Conservation (phyloP, 2,888 invertebrate genomes). For the Neoascia interrupta region DNA sequence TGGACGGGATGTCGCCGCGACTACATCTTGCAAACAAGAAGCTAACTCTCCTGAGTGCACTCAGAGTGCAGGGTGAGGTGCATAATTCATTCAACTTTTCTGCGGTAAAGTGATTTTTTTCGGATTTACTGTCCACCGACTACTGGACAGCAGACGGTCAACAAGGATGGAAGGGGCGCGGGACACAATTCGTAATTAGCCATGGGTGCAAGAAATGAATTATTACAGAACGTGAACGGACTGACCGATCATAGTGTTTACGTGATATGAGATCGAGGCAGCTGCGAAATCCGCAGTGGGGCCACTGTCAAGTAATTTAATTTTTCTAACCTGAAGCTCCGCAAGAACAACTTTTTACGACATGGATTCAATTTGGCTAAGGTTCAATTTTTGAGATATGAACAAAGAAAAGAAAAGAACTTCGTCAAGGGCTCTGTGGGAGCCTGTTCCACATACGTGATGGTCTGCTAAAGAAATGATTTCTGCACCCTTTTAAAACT, state of each 20-base stretch:
- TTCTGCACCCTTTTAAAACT: no score
- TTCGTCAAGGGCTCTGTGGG: no score
- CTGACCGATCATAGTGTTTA: conserved; percentile 42
- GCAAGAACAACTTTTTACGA: no score
- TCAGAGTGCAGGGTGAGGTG: not conserved
- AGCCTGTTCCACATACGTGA: no score
- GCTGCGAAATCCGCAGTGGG: no score
- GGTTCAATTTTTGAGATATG: no score
- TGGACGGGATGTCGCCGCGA: conserved; percentile 58
- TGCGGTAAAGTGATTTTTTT: conserved; percentile 32
- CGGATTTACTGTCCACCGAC: conserved; percentile 8
- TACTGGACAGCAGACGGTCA: not conserved
- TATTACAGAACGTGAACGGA: conserved; percentile 51
- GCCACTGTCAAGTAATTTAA: no score
- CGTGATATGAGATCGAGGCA: no score
- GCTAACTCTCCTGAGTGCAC: conserved; percentile 1
- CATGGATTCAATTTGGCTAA: no score
- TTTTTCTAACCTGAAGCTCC: no score
- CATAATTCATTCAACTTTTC: conserved; percentile 64
- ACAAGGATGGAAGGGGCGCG: not conserved
- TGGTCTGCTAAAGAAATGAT: no score
- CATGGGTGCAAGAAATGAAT: conserved; percentile 57
- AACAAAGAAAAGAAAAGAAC: no score
- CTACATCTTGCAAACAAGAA: conserved; percentile 50
- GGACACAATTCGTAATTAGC: conserved; percentile 54